Base-by-base conservation (phyloP, 2,797 vertebrate species). In the Sebastes umbrosus region DNA sequence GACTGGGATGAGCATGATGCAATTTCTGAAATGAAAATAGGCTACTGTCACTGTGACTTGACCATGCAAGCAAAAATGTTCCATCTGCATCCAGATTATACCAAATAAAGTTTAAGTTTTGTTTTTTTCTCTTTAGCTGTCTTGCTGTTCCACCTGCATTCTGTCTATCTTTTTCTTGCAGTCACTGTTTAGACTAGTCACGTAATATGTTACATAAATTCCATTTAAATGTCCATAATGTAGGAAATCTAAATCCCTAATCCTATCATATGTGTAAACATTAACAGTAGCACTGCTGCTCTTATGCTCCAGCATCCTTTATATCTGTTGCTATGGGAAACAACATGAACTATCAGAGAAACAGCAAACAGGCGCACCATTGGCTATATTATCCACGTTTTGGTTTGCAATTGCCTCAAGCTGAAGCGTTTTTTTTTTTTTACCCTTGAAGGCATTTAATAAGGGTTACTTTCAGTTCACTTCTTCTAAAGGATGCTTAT, bases 261-360 rank as follows among this genome's bases (percentile, higher is more conserved):
- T 80, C 63, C 31, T 39, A 68, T 76, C 39, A 20, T 31, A 54
- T 52, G 66, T 43, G 36, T 82, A 78, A 79, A 79, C 73, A 60
- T 67, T 29, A 39, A 73, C 59, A 68, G 52, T 12, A 52, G 32
- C n/a, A 25, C 16, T 69, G 29, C 46, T 82, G 10, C 32, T 32
- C 9, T 57, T 55, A 18, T 52, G 65, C 69, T 76, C 27, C 60
- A 69, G 72, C 55, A 65, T 83, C 34, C 25, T 58, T 76, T 69
- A 9, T 14, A 54, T 36, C 55, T 24, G 73, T 82, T 82, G 75
- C 77, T 54, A 80, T 69, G 50, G 69, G 66, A 85, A 84, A 82
- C 34, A 13, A 75, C 50, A 59, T 63, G 69, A 75, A 39, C 24
- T 73, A 34, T 70, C 29, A 78, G 24, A 73, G 60, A 82, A 82